A percentile compares a stretch with the other conserved stretches of the same genome.
Conservation (phyloP, 2,113 vertebrate genomes). For the Ondatra zibethicus region DNA sequence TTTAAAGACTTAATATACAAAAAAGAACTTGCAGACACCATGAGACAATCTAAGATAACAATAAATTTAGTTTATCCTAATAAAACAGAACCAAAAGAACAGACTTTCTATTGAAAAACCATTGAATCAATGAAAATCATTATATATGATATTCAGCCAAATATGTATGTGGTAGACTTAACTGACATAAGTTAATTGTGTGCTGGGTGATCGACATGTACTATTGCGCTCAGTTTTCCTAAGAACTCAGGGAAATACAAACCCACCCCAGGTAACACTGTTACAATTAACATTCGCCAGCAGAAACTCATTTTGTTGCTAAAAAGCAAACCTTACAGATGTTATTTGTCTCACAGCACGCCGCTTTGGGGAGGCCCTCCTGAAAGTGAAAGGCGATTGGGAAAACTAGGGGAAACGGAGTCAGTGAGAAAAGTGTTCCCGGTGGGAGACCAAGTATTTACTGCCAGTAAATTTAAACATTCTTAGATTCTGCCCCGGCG, state of each 20-base stretch:
- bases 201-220: background rate
- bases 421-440: background rate
- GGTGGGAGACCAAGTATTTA: background rate
- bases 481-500: background rate
- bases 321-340: slow-evolving; percentile 1
- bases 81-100: slow-evolving; percentile 16
- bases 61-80: background rate
- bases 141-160: background rate
- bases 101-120: slow-evolving; percentile 12
- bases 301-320: slow-evolving; percentile 15
- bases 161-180: slow-evolving; percentile 17
- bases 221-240: background rate
- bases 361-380: background rate
- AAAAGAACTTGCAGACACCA: background rate
- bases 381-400: background rate
- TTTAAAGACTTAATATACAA: slow-evolving; percentile 35
- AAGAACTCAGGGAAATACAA: slow-evolving; percentile 20
- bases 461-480: background rate
- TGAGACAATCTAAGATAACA: slow-evolving; percentile 41
- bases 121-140: background rate
- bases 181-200: background rate
- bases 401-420: background rate
- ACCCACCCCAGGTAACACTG: background rate
- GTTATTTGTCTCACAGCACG: background rate
- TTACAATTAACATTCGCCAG: background rate